Evolutionary conservation across 2,888 invertebrate species (phyloP).

Genomic region (Eilema caniola): DNA sequence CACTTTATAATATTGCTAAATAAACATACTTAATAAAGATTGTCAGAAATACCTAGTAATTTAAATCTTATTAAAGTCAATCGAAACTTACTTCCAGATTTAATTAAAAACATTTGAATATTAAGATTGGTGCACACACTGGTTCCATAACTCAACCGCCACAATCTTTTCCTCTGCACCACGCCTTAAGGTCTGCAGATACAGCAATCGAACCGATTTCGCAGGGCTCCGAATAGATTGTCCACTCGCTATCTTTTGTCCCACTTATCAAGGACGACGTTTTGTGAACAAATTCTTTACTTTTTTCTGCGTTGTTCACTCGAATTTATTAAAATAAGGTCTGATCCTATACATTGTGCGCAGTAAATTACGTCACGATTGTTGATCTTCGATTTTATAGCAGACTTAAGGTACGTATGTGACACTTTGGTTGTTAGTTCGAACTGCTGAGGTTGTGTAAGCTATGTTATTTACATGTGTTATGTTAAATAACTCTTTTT

Average conservation of each 20-base stretch:
- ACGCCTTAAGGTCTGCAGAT: conserved; percentile 50
- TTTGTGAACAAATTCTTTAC: conserved; percentile 59
- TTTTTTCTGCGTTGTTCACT: conserved; percentile 54
- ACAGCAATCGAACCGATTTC: conserved; percentile 60
- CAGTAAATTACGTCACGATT: conserved; percentile 48
- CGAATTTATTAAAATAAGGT: conserved; percentile 60
- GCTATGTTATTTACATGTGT: neutral
- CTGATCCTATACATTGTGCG: conserved; percentile 51
- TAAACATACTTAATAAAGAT: too few relatives aligned
- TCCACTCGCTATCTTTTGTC: conserved; percentile 59
- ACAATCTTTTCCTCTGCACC: conserved; percentile 17
- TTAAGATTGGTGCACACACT: neutral
- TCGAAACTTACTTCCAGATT: too few relatives aligned
- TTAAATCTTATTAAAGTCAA: too few relatives aligned
- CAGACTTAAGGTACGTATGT: conserved; percentile 16
- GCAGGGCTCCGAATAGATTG: conserved; percentile 59
- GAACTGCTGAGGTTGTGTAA: neutral
- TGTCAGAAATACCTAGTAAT: too few relatives aligned
- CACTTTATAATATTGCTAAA: too few relatives aligned
- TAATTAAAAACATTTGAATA: too few relatives aligned
- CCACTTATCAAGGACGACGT: conserved; percentile 59
- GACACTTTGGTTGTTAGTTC: neutral
- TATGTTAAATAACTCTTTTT: neutral
- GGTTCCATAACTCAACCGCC: conserved; percentile 9
- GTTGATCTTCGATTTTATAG: conserved; percentile 40